These are phyloP conservation scores for Mirounga angustirostris DNA, from an alignment of 2,113 vertebrate genomes.

Conservation along the genomic window DNA sequence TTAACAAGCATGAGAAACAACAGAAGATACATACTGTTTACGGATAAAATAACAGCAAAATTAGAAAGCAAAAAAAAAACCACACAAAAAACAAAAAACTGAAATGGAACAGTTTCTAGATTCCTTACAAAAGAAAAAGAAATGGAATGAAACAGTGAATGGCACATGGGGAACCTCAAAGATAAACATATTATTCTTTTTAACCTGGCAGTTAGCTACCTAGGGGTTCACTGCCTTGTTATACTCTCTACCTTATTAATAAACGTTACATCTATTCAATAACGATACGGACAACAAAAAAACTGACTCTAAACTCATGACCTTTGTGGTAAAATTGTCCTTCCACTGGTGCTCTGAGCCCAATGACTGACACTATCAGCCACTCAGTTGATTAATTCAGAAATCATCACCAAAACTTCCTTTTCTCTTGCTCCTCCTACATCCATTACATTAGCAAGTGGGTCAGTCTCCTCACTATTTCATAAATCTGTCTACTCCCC, in stretches of 20 bases:
- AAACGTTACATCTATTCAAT: neutral
- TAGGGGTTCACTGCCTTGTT: neutral
- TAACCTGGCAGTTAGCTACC: neutral
- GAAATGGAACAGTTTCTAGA: neutral
- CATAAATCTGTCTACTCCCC: neutral
- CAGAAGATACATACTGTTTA: neutral
- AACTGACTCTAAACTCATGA: neutral
- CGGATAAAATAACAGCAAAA: neutral
- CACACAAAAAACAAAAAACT: too few relatives aligned
- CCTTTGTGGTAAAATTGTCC: neutral
- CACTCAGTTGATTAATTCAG: neutral
- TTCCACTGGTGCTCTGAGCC: neutral
- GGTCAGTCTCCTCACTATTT: neutral
- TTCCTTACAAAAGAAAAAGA: neutral
- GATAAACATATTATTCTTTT: neutral
- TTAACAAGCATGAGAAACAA: neutral
- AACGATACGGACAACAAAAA: neutral
- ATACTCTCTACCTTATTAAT: neutral
- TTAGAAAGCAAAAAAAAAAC: conserved; percentile 15
- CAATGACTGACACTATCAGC: neutral
- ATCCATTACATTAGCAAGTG: neutral
- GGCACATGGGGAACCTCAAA: neutral
- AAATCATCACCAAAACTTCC: neutral
- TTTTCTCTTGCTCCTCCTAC: neutral
- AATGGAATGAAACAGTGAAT: neutral